Conservation (phyloP, 2,113 vertebrate genomes). For the Chascanopsetta lugubris region DNA sequence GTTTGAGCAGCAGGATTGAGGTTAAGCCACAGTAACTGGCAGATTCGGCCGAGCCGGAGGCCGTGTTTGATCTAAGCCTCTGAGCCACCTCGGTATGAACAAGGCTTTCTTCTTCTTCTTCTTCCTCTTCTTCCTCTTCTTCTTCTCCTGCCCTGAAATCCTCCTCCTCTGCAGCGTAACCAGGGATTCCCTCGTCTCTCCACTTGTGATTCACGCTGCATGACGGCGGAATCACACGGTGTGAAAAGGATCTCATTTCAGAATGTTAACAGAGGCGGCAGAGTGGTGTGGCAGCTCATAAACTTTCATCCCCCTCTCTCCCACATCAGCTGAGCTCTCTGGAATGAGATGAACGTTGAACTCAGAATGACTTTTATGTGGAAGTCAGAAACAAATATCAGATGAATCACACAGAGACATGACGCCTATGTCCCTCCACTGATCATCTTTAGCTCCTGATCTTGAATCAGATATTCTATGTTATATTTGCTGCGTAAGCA, state of each 20-base stretch:
- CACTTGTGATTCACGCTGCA: conserved; percentile 22
- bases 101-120: conserved; percentile 7
- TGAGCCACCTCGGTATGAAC: conserved; percentile 39
- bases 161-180: not conserved
- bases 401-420: no score
- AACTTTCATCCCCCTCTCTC: conserved; percentile 4
- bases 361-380: not conserved
- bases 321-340: not conserved
- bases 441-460: no score
- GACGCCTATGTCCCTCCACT: no score
- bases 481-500: no score
- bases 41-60: conserved; percentile 22
- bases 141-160: no score
- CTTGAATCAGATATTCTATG: no score
- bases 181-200: conserved; percentile 20
- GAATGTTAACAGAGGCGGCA: conserved; percentile 7
- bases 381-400: no score
- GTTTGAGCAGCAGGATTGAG: conserved; percentile 37
- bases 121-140: no score
- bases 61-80: conserved; percentile 41
- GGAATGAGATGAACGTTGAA: not conserved
- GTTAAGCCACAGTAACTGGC: conserved; percentile 37
- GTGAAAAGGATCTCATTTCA: conserved; percentile 27
- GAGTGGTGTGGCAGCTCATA: not conserved
- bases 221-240: not conserved